Evolutionary conservation across 2,888 invertebrate species (phyloP), one percentile per base, ranked within the genome.

Genomic region (Drosophila acutilabella): DNA sequence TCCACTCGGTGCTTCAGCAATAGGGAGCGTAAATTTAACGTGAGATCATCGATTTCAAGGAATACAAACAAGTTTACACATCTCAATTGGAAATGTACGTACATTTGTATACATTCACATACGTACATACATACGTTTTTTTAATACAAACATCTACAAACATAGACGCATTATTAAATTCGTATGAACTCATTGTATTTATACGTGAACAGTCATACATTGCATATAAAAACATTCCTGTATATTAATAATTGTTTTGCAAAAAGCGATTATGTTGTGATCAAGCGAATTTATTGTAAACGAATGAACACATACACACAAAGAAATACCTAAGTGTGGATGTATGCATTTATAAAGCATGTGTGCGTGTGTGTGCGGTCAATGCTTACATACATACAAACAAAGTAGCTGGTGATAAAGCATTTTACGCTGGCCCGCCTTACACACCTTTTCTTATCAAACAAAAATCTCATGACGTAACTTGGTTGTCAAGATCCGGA

Each of bases 1-100:
- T 76, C 69, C 67, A 74, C 79, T 80, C 74, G 74, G 84, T 78
- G 84, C 76, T 71, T 78, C 66, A 83, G 71, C 74, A 66, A 77
- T 65, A 50, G 40, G 65, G 62, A 81, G 78, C 81, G 78, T 74
- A 68, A 47, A 68, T 67, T 66, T 44, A 61, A 73, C 76, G 65
- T 79, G 74, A 80, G 83, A 82, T 81, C 80, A 81, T 80, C 80
- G 56, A 58, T 69, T 64, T 30, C 52, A 70, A 74, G 56, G 52
- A 50, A 62, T 65, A 73, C 53, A 33, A 59, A 48, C 60, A 71
- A 67, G 54, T 67, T 61, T 61, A 50, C 50, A 66, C 66, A 71
- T 64, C 42, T 30, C 30, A 52, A 42, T 53, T 26, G 20, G 23
- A 36, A 60, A 64, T 64, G 40, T 61, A 47, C 14, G 40, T 59